Conservation (phyloP, 2,113 vertebrate species). For the Calidris pugnax region DNA sequence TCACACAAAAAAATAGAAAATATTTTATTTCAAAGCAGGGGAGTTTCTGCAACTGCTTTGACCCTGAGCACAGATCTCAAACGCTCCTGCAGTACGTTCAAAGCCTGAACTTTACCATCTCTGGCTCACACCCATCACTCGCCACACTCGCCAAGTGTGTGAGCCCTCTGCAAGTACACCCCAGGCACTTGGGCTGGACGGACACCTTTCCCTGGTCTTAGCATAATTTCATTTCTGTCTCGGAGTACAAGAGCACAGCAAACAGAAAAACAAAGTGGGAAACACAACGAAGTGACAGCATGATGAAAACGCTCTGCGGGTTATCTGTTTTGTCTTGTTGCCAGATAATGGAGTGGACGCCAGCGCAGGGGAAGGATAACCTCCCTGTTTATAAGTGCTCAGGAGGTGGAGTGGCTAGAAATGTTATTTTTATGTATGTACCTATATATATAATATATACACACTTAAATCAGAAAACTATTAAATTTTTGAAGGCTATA, state of each 20-base stretch:
- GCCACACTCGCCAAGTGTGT: not conserved
- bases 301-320: constrained; percentile 62
- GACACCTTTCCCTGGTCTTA: constrained; percentile 3
- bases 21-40: not conserved
- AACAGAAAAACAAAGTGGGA: constrained; percentile 51
- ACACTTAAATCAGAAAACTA: constrained; percentile 47
- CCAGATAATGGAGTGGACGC: constrained; percentile 47
- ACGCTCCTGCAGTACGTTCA: not conserved
- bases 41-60: not conserved
- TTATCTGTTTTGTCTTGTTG: constrained; percentile 73
- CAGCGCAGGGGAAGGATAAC: constrained; percentile 20
- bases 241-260: constrained; percentile 1
- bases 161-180: not conserved
- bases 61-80: not conserved
- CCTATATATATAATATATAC: not conserved
- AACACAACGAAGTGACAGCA: constrained; percentile 68
- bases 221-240: constrained; percentile 66
- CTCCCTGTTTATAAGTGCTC: constrained; percentile 31
- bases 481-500: constrained; percentile 13
- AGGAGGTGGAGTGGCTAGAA: constrained; percentile 12
- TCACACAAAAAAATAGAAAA: not conserved
- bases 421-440: not conserved
- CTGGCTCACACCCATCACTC: not conserved
- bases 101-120: not conserved
- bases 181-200: not conserved